These are phyloP conservation scores for Hiodon tergisus DNA, from an alignment of 2,113 vertebrate species.

Conservation along the genomic window DNA sequence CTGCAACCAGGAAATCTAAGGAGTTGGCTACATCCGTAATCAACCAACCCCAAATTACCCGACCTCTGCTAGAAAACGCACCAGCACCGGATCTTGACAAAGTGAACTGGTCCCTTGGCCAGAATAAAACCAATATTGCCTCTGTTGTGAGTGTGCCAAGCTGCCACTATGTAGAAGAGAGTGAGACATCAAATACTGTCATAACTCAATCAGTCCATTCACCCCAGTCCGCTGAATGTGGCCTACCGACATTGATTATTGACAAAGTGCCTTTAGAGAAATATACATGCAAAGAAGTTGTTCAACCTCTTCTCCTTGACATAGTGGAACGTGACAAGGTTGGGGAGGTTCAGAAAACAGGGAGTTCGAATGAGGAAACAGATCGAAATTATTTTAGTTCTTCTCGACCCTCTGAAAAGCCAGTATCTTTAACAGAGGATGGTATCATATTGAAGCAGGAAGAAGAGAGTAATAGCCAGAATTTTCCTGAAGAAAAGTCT, in stretches of 20 bases:
- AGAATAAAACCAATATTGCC: neutral
- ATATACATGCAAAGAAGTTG: neutral
- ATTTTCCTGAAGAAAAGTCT: neutral
- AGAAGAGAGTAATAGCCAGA: too few relatives aligned
- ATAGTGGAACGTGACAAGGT: neutral
- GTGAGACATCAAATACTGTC: neutral
- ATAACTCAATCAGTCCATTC: neutral
- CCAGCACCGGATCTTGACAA: neutral
- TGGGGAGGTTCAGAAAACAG: neutral
- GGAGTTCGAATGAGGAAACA: neutral
- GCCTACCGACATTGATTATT: neutral
- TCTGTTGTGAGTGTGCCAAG: neutral
- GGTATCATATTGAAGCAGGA: too few relatives aligned
- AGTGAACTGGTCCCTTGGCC: neutral
- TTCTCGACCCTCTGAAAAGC: too few relatives aligned
- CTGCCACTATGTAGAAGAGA: neutral
- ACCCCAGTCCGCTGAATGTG: neutral
- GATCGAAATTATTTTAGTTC: too few relatives aligned
- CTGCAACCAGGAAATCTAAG: neutral
- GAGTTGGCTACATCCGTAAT: neutral
- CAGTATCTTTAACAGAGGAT: too few relatives aligned
- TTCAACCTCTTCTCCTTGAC: conserved; percentile 5
- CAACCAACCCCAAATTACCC: neutral
- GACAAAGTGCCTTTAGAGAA: neutral
- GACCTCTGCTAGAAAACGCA: neutral